Base-by-base conservation (phyloP, 2,888 invertebrate species). In the Phragmatobia fuliginosa region DNA sequence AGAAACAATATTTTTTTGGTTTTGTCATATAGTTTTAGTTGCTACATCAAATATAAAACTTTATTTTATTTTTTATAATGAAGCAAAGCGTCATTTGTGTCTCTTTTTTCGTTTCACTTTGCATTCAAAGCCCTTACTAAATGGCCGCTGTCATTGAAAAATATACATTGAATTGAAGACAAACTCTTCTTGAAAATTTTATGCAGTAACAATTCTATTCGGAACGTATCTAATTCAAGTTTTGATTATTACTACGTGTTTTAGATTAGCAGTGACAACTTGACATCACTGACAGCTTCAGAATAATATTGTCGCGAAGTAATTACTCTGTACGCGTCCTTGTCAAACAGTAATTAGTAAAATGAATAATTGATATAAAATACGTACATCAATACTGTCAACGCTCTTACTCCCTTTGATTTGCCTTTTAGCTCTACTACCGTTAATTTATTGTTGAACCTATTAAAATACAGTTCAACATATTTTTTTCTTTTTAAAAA, bases 191-290 rank as follows among this genome's bases (percentile, higher is more conserved):
- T 61, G 14, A 38, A 38, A 62, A 62, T 62, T 45, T 10, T 11
- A 14, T 11, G 16, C 41, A 21, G 10, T 31, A 41, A 49, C 45
- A 36, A 65, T 56, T 16, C 62, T 52, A 66, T 62, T 69, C 52
- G 45, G 33, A 52, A n/a, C 31, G 41, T 73, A 33, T 7, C 33
- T 33, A 73, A 78, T 75, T 71, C 52, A 52, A 63, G 62, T 68
- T 73, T 71, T 74, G 74, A 73, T 79, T 66, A 66, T 52, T 66
- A 60, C 72, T 68, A 68, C 68, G 8, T 49, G 62, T 72, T 72
- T 66, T 69, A 59, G 70, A 65, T 60, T 32, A 62, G 66, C 63
- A 63, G 72, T 74, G 69, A 76, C 66, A 67, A 60, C 56, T 63
- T 63, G 41, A 68, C 49, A 65, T 36, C 38, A 56, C 41, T 63